Evolutionary conservation across 1,140 invertebrate genomes (phyloP), one percentile per base, ranked within the genome.

Genomic region (Archivesica marissinica): DNA sequence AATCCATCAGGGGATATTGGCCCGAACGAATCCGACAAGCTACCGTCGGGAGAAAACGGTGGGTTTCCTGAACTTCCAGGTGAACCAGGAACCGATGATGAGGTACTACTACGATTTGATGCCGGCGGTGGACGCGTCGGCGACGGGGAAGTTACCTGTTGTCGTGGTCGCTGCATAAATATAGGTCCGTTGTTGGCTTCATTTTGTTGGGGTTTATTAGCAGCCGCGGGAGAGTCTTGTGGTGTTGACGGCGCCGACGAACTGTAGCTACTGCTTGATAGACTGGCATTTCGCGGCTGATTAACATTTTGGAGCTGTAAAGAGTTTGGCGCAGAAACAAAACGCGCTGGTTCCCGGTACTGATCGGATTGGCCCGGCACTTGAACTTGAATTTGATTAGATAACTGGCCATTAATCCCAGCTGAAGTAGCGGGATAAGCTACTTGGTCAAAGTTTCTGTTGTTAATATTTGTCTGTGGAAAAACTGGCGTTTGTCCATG

Each of bases 31-130:
- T 86, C 85, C 17, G 78, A 74, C 7, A 50, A 47, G 47, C 76
- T 66, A 28, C 75, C 56, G 38, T 72, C 78, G 56, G 47, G 85
- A 25, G 59, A 64, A 64, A 75, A 39, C 9, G 54, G 72, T 56
- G 39, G 76, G n/a, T 59, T 84, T 33, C 74, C 75, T 7, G 76
- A 68, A 41, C 88, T 88, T 15, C 68, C 52, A 3, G 88, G 88
- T 15, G 88, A 89, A 38, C 85, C 85, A 28, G 88, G 88, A 13
- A 85, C 77, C 25, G 88, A 89, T 15, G 85, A 84, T 15, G 87
- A 89, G 4, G 86, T 88, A 23, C 86, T 89, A 50, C 85, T 86
- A 17, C 81, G 82, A 70, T 86, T 78, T 25, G 85, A 86, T 30
- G 87, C 64, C 7, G 61, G 72, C 11, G 76, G 68, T 1, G 56